Evolutionary conservation across 2,113 vertebrate species (phyloP), one percentile per base, ranked within the genome.

Genomic region (Lycaon pictus): DNA sequence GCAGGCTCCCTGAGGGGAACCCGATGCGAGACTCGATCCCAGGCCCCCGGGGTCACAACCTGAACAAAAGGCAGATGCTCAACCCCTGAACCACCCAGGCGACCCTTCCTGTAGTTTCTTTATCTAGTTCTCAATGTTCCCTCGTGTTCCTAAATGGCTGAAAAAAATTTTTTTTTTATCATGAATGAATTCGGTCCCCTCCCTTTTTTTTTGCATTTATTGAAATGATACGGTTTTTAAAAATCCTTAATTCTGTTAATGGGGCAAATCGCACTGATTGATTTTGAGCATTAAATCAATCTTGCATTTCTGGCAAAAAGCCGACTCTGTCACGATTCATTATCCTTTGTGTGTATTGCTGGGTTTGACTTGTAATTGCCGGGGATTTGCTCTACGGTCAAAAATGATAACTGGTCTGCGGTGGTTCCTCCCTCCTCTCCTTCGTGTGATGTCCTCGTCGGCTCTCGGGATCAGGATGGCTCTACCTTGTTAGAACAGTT

Each of bases 81-180:
- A 43, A 43, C 43, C 6, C 43, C 43, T 43, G 43, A 43, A 43
- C 43, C 43, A 43, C 43, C 43, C 43, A 43, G 43, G 43, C 1
- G 43, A 43, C 43, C 43, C 43, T 56, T 37, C 55, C 4, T 11
- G 27, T 48, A 22, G 80, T 35, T 81, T 89, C 72, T 29, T 58
- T 62, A 23, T n/a, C 12, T 0, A 0, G 11, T 51, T 23, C 0
- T 20, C 16, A 48, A 32, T 1, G 17, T 17, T 16, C 32, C 55
- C 32, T 67, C 10, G 3, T 13, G 6, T 27, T 53, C 56, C n/a
- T 37, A 23, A 20, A 11, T 53, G 9, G 11, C 69, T 37, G n/a
- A 48, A 29, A 62, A 62, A 4, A 25, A 25, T 7, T 2, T 37
- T 25, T 62, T 4, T 43, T 27, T 76, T 5, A 17, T 81, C 20